Evolutionary conservation across 2,113 vertebrate species (phyloP), one percentile per base, ranked within the genome.

Genomic region (Motacilla alba): DNA sequence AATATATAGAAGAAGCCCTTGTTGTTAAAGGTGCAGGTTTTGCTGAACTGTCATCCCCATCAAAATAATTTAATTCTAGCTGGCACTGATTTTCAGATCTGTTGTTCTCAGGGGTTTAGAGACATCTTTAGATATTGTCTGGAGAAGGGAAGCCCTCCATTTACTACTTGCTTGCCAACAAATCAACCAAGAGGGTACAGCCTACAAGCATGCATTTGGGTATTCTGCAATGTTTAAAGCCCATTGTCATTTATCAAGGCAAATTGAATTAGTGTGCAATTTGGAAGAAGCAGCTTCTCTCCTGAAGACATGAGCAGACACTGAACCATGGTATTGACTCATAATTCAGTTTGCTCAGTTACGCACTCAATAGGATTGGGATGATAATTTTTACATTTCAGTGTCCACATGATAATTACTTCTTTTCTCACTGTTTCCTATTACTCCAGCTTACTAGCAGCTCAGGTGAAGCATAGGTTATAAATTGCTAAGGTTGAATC

Each of bases 181-280:
- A 82, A 68, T 15, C 0, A 0, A 27, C 11, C 12, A 52, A 73
- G 21, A 55, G 10, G 2, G n/a, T 66, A 31, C 7, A 75, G 12
- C 27, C 56, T 64, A 33, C 21, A 28, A 35, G 4, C n/a, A 59
- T 30, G 11, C 23, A 30, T n/a, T 58, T 6, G 39, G 44, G 37
- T 56, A 49, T 15, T 55, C 68, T 58, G 46, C 41, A 43, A 26
- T 20, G 4, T 80, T 90, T 88, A n/a, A 85, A 88, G 20, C 7
- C 31, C 14, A 7, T 7, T 73, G 41, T 22, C 41, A 30, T 33
- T 39, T 53, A 39, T 49, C 44, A 79, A 53, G 26, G 28, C 3
- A 3, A 87, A 74, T 9, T 76, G 19, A 75, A 20, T 79, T 53
- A 69, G 31, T 13, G 6, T 17, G 23, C 26, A 28, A 64, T 56